phyloP scores from a whole-genome alignment of 2,113 vertebrate species.

The Siniperca knerii region DNA sequence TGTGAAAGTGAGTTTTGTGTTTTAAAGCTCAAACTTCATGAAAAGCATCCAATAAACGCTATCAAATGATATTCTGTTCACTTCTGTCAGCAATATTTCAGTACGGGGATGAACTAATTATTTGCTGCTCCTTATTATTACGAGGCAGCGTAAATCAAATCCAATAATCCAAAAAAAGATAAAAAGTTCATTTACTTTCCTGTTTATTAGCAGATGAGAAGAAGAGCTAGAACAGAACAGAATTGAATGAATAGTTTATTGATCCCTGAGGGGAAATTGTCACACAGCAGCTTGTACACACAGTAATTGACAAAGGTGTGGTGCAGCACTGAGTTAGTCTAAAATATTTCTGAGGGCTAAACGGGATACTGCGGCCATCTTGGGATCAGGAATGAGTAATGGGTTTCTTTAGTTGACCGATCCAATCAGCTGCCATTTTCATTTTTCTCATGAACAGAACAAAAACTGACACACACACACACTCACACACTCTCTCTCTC shows the following conservation, averaged over 20 bases:
- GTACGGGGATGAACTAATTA: too few relatives aligned
- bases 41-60: not conserved
- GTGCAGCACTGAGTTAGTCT: too few relatives aligned
- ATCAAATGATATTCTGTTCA: too few relatives aligned
- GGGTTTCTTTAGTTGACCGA: too few relatives aligned
- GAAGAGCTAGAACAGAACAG: not conserved
- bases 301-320: not conserved
- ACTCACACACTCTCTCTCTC: not conserved
- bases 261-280: not conserved
- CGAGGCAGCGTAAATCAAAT: not conserved
- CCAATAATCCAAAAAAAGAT: not conserved
- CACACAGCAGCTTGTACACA: not conserved
- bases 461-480: not conserved
- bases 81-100: too few relatives aligned
- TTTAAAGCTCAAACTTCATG: not conserved
- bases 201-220: not conserved
- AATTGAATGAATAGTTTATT: not conserved
- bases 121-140: not conserved
- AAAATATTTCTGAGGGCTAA: too few relatives aligned
- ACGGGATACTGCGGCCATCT: too few relatives aligned
- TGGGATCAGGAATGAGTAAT: too few relatives aligned
- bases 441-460: too few relatives aligned
- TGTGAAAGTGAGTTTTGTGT: not conserved
- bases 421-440: too few relatives aligned
- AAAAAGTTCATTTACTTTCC: conserved; percentile 14